A percentile compares a stretch with the other conserved stretches of the same genome.
Evolutionary conservation across 2,113 vertebrate genomes (phyloP).

Genomic region (Typhlomys cinereus): DNA sequence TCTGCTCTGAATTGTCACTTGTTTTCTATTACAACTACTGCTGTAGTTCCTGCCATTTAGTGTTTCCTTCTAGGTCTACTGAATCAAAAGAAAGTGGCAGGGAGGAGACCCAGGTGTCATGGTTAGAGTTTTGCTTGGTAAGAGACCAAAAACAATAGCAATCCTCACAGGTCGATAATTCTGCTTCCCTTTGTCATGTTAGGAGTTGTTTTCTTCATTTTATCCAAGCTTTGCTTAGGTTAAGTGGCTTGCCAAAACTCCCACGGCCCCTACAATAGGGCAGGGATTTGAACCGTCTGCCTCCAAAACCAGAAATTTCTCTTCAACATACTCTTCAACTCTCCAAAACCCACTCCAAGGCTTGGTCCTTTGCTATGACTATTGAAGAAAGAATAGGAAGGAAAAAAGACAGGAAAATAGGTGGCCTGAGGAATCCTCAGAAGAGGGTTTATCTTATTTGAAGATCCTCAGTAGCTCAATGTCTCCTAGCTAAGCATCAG

Average conservation of each 20-base stretch:
- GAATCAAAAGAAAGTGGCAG: not conserved
- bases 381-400: not conserved
- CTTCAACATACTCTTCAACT: not conserved
- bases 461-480: too few relatives aligned
- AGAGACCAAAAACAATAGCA: not conserved
- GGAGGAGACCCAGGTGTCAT: not conserved
- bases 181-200: not conserved
- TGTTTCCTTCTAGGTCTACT: not conserved
- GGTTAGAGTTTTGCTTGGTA: not conserved
- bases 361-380: not conserved
- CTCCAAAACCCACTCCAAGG: not conserved
- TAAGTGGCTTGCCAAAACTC: not conserved
- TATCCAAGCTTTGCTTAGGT: not conserved
- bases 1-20: constrained; percentile 4
- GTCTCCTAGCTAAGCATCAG: not conserved
- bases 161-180: not conserved
- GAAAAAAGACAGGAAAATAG: not conserved
- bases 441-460: not conserved
- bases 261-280: not conserved
- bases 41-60: not conserved
- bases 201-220: not conserved
- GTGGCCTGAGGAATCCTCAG: not conserved
- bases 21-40: not conserved
- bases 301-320: not conserved
- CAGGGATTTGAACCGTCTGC: not conserved